Base-by-base conservation (phyloP, 2,797 vertebrate species). In the Buceros bicornis region DNA sequence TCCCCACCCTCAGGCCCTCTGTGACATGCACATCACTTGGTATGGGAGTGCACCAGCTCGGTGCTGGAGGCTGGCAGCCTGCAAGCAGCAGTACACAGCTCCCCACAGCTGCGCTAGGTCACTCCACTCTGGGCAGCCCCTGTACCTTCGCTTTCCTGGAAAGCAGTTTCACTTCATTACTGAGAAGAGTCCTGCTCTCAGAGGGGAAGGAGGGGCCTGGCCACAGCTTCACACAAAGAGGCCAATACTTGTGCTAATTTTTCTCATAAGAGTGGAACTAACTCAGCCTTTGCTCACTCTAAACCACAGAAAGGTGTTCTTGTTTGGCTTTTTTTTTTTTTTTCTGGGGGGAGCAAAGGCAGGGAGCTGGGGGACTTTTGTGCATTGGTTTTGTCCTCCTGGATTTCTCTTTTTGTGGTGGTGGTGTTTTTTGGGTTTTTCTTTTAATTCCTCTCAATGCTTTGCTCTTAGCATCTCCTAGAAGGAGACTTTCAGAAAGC, bases 91-190 rank as follows among this genome's bases (percentile, higher is more conserved):
- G 53, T 7, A 1, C 51, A 13, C 2, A 2, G 61, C 71, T 84
- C 66, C 24, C 35, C 6, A 2, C 77, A 69, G 83, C 74, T 0
- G 13, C 8, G 3, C 86, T 33, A 33, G 84, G 87, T 72, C 89
- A 80, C 89, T 48, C 29, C 5, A 28, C 66, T 73, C 66, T 4
- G 83, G 80, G 92, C 64, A 92, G 92, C 64, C 53, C 17, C 48
- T 67, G 82, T 69, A 87, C 69, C 93, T 87, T 76, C 2, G 3
- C 73, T 96, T 97, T 97, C 96, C 95, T 96, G 97, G 96, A 97
- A 97, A 96, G 96, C 91, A 90, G 37, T 48, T 92, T 91, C 85
- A 82, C 65, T 80, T 78, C 10, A 0, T 80, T 96, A 96, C 93
- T 95, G 70, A 93, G 96, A 97, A 96, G 57, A 93, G 79, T 70